Base-by-base conservation (phyloP, 2,888 invertebrate species). In the Phaedon cochleariae region DNA sequence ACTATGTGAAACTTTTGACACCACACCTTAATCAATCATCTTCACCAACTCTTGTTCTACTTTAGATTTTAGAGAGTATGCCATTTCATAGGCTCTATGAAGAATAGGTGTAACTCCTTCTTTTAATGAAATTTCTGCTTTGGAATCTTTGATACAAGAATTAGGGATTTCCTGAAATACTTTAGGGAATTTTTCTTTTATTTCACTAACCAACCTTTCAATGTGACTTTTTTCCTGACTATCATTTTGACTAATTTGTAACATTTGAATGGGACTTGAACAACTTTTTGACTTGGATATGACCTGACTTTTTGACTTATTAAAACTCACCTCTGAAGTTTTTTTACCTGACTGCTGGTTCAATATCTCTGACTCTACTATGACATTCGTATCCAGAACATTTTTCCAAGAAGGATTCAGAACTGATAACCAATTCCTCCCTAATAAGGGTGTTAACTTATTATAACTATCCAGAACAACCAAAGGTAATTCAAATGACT, bases 1-100 rank as follows among this genome's bases (percentile, higher is more conserved):
- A 52, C 68, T 71, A 70, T 62, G 59, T 55, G 49, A 65, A 45
- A 76, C 62, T 48, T 71, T 67, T n/a, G 17, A 51, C 41, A 77
- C 57, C 20, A 75, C 69, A 15, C 72, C 71, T n/a, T 60, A 61
- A 54, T 49, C 54, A 46, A 67, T 62, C 55, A 77, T 62, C 29
- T 67, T 46, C 21, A 66, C 54, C n/a, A 78, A 26, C 59, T 78
- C 73, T 7, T 26, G 46, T 29, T 73, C 71, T 5, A 74, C 74
- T 64, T 68, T 63, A 6, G 62, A 61, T 59, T 68, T 69, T 21
- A 73, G 54, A 4, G 70, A 64, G 65, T 64, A 74, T 10, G 72
- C 70, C 49, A 75, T 72, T 7, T 59, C 52, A 68, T 71, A 74
- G 7, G 59, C 34, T 26, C 22, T 37, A 41, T 53, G 53, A 59